Percentiles rank a stretch among this genome's conserved stretches.
phyloP scores from a whole-genome alignment of 2,113 vertebrate genomes.

The Engystomops pustulosus region DNA sequence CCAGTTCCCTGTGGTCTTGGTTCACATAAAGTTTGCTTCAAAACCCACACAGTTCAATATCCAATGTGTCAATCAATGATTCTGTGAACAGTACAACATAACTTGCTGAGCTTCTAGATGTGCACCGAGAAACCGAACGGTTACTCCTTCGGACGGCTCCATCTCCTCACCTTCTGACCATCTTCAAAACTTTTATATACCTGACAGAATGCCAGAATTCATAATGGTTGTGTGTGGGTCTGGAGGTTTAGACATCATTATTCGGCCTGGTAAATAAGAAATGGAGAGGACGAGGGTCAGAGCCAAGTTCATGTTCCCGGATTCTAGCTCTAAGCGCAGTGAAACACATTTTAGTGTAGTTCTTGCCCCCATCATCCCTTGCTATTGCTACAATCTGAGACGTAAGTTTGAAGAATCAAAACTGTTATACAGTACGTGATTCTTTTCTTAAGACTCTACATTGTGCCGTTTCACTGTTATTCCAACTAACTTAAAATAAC shows the following conservation, averaged over 20 bases:
- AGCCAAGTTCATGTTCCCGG: neutral
- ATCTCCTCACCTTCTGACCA: neutral
- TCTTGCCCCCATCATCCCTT: neutral
- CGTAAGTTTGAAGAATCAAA: neutral
- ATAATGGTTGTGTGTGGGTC: neutral
- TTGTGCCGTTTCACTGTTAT: no score
- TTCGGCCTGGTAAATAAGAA: neutral
- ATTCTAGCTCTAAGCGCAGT: constrained; percentile 3
- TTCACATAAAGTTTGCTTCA: neutral
- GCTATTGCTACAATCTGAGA: neutral
- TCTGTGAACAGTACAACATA: neutral
- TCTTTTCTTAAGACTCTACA: no score
- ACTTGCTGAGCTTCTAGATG: neutral
- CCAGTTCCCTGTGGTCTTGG: neutral
- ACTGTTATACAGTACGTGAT: neutral
- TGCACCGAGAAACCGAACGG: neutral
- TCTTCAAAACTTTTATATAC: neutral
- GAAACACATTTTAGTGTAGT: neutral
- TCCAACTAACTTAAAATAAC: no score
- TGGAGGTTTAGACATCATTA: neutral
- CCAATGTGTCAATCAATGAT: neutral
- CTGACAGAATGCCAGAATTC: neutral
- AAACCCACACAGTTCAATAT: neutral
- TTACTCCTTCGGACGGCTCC: neutral
- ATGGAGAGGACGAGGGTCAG: neutral